Conservation (phyloP, 2,888 invertebrate genomes). For the Melinopterus prodromus region DNA sequence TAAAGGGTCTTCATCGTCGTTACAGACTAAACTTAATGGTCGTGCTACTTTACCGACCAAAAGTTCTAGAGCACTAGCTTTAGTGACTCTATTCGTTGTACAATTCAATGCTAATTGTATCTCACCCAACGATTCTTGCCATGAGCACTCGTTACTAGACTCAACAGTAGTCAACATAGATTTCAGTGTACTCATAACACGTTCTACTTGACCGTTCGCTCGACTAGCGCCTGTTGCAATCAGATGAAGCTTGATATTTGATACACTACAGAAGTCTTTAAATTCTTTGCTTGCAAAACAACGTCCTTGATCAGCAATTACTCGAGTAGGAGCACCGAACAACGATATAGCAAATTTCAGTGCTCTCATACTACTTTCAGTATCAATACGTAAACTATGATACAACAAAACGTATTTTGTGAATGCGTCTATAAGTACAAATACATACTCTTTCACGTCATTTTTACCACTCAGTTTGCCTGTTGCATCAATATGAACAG, state of each 20-base stretch:
- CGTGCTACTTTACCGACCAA: too few species aligned
- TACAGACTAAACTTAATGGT: too few species aligned
- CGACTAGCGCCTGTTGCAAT: slow-evolving; percentile 16
- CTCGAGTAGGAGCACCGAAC: background rate
- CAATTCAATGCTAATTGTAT: too few species aligned
- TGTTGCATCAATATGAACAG: background rate
- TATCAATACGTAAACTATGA: slow-evolving; percentile 11
- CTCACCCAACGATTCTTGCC: too few species aligned
- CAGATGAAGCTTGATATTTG: slow-evolving; percentile 24
- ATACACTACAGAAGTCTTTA: slow-evolving; percentile 5
- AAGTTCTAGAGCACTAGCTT: too few species aligned
- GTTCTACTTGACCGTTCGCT: slow-evolving; percentile 19
- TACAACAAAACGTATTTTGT: background rate
- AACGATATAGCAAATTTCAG: background rate
- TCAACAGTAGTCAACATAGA: too few species aligned
- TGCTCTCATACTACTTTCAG: too few species aligned
- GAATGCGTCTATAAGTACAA: slow-evolving; percentile 7
- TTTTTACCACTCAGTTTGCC: slow-evolving; percentile 11
- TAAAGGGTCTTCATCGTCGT: too few species aligned
- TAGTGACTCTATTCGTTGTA: too few species aligned
- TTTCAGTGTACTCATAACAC: slow-evolving; percentile 5
- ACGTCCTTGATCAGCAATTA: slow-evolving; percentile 1
- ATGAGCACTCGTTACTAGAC: too few species aligned
- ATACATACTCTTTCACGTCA: slow-evolving; percentile 11
- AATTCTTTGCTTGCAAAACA: slow-evolving; percentile 13